phyloP scores from a whole-genome alignment of 2,888 invertebrate genomes.

The Helicoverpa assulta region DNA sequence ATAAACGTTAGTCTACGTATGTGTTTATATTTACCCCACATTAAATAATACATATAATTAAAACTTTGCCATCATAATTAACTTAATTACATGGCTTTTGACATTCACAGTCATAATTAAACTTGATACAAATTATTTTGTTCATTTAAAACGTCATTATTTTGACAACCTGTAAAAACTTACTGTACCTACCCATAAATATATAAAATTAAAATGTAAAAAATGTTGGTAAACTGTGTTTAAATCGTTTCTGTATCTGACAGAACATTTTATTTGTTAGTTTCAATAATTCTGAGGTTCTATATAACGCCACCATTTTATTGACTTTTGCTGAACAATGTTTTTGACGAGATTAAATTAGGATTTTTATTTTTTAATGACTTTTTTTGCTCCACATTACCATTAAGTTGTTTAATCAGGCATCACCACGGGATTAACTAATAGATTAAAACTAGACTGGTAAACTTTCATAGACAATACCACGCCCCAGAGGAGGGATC shows the following conservation, averaged over 20 bases:
- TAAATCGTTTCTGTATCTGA: too few relatives aligned
- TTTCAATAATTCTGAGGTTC: too few relatives aligned
- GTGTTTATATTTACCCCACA: neutral
- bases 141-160: constrained; percentile 44
- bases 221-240: too few relatives aligned
- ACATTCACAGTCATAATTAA: constrained; percentile 48
- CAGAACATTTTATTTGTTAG: too few relatives aligned
- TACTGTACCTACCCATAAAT: neutral
- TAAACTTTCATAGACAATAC: constrained; percentile 54
- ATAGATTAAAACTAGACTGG: constrained; percentile 46
- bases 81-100: neutral
- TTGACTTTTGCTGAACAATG: too few relatives aligned
- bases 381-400: too few relatives aligned
- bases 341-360: too few relatives aligned
- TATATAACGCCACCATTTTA: too few relatives aligned
- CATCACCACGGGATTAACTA: neutral
- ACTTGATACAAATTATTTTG: constrained; percentile 37
- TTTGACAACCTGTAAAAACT: constrained; percentile 55
- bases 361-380: too few relatives aligned
- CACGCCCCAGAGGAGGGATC: constrained; percentile 37
- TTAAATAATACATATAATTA: constrained; percentile 3
- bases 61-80: constrained; percentile 9
- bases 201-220: too few relatives aligned
- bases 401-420: neutral
- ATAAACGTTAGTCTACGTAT: neutral